Evolutionary conservation across 2,113 vertebrate genomes (phyloP), one percentile per base, ranked within the genome.

Genomic region (Cyprinodon brontotheroides): DNA sequence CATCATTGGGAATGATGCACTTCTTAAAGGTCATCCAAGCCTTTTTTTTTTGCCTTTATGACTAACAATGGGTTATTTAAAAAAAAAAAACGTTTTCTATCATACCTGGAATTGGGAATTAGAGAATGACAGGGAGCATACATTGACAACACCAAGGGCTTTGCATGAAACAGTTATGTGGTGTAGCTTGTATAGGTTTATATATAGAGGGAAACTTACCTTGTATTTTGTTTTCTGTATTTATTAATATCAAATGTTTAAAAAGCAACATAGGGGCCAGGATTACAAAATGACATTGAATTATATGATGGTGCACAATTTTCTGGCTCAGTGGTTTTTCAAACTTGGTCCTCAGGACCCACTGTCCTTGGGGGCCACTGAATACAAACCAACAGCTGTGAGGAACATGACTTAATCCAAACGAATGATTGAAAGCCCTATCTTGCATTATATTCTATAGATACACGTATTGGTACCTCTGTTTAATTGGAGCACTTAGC

Each of bases 371-470:
- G 80, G 70, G 67, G 86, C 72, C 72, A 60, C 60, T 29, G 79
- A 64, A 77, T 78, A 39, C 14, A 41, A 79, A 29, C 29, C 43
- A 37, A 50, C 11, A 53, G 39, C 10, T 11, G 14, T 45, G 14
- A 7, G 20, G 4, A 71, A 45, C n/a, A 53, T 20, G 37, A n/a
- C 36, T n/a, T 39, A 47, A 29, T 22, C 29, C 4, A 67, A 11
- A 36, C 5, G 22, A 3, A 61, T 11, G 10, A 61, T n/a, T 86
- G 87, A 89, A 22, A 29, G 11, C 84, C 29, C 29, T 29, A 29
- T 29, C 29, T 29, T 29, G 29, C 29, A 29, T 29, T 29, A 29
- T 29, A 29, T 29, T 29, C 1, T 29, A 29, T 29, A 29, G 29
- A 29, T 29, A 29, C 29, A 29, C 29, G 1, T 29, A 29, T 29